A percentile compares a stretch with the other conserved stretches of the same genome.
Evolutionary conservation across 1,140 invertebrate species (phyloP).

Genomic region (Drosophila truncata): DNA sequence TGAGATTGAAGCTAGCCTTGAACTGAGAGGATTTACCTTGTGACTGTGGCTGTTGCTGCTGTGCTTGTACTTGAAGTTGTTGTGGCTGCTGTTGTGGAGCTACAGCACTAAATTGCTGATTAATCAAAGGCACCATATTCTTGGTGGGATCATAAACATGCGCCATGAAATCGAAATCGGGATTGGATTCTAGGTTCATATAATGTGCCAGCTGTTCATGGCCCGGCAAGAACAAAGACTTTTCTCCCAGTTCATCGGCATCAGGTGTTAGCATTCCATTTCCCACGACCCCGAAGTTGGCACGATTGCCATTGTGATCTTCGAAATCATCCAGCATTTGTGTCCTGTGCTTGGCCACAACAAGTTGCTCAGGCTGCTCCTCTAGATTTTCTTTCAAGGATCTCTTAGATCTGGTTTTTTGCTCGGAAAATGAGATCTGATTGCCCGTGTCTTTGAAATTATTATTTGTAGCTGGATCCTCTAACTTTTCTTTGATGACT

Average conservation of each 20-base stretch:
- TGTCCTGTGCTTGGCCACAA: not conserved
- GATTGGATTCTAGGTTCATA: conserved; percentile 11
- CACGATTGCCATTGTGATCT: conserved; percentile 69
- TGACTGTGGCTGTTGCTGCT: conserved; percentile 6
- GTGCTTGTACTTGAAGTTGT: too few species aligned
- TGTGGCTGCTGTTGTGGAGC: conserved; percentile 12
- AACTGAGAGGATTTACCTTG: conserved; percentile 12
- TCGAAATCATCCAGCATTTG: conserved; percentile 50
- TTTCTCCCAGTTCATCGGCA: not conserved
- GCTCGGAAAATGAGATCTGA: not conserved
- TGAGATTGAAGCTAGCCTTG: conserved; percentile 52
- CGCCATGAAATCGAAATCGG: not conserved
- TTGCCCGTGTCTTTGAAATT: conserved; percentile 53
- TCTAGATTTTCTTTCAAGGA: conserved; percentile 15
- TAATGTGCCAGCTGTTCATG: not conserved
- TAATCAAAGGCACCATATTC: conserved; percentile 57
- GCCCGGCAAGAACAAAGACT: conserved; percentile 8
- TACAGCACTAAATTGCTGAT: conserved; percentile 3
- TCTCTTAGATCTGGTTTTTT: conserved; percentile 24
- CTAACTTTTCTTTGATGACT: not conserved
- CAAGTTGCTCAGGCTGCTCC: not conserved
- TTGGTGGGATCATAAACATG: conserved; percentile 33
- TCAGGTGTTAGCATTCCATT: conserved; percentile 37
- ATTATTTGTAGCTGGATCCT: not conserved
- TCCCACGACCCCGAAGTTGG: conserved; percentile 43